Evolutionary conservation across 2,113 vertebrate genomes (phyloP).

Genomic region (Tupaia chinensis): DNA sequence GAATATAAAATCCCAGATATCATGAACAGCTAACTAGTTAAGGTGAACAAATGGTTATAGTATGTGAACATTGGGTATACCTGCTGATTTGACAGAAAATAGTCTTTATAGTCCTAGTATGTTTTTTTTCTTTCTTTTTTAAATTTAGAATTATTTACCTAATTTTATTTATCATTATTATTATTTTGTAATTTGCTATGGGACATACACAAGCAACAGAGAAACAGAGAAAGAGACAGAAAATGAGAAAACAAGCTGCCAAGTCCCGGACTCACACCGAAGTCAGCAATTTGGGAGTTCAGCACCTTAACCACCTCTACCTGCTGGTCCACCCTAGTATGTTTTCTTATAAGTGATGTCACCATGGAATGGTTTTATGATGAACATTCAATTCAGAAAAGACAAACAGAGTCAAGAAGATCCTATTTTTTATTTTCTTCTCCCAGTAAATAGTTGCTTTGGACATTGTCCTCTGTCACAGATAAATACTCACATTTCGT

Average conservation of each 20-base stretch:
- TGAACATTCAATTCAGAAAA: conserved; percentile 13
- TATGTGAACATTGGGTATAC: background rate
- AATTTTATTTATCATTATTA: too few relatives aligned
- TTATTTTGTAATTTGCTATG: too few relatives aligned
- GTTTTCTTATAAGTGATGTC: background rate
- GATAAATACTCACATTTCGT: background rate
- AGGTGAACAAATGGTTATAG: background rate
- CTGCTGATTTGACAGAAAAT: background rate
- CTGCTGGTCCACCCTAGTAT: background rate
- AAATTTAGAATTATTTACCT: too few relatives aligned
- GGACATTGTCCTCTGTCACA: background rate
- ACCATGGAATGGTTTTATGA: background rate
- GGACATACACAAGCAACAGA: too few relatives aligned
- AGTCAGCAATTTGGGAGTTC: too few relatives aligned
- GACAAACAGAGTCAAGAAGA: background rate
- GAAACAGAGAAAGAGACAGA: too few relatives aligned
- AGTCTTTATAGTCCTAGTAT: background rate
- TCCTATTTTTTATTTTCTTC: background rate
- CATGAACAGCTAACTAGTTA: background rate
- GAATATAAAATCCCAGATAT: background rate
- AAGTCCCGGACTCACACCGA: too few relatives aligned
- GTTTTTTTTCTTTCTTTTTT: background rate
- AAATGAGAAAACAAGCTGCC: too few relatives aligned
- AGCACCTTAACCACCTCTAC: too few relatives aligned
- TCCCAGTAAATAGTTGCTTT: background rate